Evolutionary conservation across 2,888 invertebrate species (phyloP).

Genomic region (Agonopterix heracliana): DNA sequence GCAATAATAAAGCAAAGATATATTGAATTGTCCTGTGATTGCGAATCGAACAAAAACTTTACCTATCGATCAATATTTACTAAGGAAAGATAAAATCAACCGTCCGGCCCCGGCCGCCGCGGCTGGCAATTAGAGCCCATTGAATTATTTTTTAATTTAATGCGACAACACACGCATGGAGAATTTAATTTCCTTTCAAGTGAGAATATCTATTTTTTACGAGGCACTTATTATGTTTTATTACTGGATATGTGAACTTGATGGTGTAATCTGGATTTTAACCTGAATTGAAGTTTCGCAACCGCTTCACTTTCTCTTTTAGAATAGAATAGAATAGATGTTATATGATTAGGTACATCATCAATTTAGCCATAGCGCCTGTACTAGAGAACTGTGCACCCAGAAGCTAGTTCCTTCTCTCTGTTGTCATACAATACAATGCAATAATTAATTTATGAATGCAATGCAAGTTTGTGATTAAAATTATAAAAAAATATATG

Average conservation of each 20-base stretch:
- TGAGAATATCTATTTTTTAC: slow-evolving; percentile 15
- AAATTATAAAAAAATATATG: too few relatives aligned
- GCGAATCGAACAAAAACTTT: slow-evolving; percentile 27
- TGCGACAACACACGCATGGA: slow-evolving; percentile 35
- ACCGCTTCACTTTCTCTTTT: neutral
- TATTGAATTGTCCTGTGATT: slow-evolving; percentile 18
- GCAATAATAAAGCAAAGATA: too few relatives aligned
- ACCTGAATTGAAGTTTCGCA: neutral
- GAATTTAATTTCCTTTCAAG: slow-evolving; percentile 32
- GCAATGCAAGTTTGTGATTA: too few relatives aligned
- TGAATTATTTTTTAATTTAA: slow-evolving; percentile 44
- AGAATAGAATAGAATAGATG: neutral
- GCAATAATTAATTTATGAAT: too few relatives aligned
- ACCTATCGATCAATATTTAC: slow-evolving; percentile 36
- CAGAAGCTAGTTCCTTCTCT: too few relatives aligned
- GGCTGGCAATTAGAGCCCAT: slow-evolving; percentile 34
- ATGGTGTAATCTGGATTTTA: neutral
- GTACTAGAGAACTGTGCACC: too few relatives aligned
- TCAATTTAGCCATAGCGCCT: too few relatives aligned
- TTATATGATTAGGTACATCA: too few relatives aligned
- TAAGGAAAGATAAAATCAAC: slow-evolving; percentile 36
- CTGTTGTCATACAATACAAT: too few relatives aligned
- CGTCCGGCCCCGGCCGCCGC: slow-evolving; percentile 23
- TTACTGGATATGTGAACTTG: neutral
- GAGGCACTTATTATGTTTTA: neutral